These are phyloP conservation scores for Chlamydotis undulata DNA, from an alignment of 2,113 vertebrate genomes.

Conservation along the genomic window DNA sequence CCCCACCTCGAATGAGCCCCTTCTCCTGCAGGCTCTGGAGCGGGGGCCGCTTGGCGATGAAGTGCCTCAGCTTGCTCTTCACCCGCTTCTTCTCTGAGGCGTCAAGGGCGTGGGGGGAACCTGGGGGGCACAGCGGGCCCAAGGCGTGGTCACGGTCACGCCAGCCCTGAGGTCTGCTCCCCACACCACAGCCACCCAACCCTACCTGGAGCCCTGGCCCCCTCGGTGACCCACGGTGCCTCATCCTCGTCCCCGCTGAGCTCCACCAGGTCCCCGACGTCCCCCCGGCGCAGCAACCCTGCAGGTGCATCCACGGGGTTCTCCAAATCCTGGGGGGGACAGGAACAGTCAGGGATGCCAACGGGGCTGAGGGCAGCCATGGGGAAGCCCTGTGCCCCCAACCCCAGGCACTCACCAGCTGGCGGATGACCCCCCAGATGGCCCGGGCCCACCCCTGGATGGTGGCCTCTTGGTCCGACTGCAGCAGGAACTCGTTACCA, in stretches of 20 bases:
- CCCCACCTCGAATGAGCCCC: slow-evolving; percentile 89
- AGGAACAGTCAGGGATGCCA: not conserved
- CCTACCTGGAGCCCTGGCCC: not conserved
- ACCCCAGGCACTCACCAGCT: slow-evolving; percentile 78
- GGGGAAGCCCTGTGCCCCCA: not conserved
- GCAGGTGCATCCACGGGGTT: slow-evolving; percentile 86
- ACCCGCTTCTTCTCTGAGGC: slow-evolving; percentile 84
- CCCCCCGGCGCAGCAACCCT: slow-evolving; percentile 74
- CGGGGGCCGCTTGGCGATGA: slow-evolving; percentile 87
- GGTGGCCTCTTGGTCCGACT: slow-evolving; percentile 85
- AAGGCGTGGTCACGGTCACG: fast-evolving
- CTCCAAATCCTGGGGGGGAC: slow-evolving; percentile 80
- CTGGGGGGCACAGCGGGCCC: slow-evolving; percentile 63
- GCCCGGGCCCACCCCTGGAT: slow-evolving; percentile 87
- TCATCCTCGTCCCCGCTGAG: slow-evolving; percentile 87
- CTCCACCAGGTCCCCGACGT: slow-evolving; percentile 80
- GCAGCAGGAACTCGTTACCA: slow-evolving; percentile 91
- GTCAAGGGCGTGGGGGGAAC: slow-evolving; percentile 64
- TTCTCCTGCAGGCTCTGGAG: slow-evolving; percentile 90
- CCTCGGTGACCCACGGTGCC: not conserved
- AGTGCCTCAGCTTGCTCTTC: slow-evolving; percentile 84
- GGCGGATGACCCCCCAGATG: slow-evolving; percentile 83
- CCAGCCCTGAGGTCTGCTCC: not conserved
- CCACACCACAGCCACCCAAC: not conserved
- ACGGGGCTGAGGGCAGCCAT: too few relatives aligned